Evolutionary conservation across 2,797 vertebrate genomes (phyloP), one percentile per base, ranked within the genome.

Genomic region (Amblyopsis hoosieri): DNA sequence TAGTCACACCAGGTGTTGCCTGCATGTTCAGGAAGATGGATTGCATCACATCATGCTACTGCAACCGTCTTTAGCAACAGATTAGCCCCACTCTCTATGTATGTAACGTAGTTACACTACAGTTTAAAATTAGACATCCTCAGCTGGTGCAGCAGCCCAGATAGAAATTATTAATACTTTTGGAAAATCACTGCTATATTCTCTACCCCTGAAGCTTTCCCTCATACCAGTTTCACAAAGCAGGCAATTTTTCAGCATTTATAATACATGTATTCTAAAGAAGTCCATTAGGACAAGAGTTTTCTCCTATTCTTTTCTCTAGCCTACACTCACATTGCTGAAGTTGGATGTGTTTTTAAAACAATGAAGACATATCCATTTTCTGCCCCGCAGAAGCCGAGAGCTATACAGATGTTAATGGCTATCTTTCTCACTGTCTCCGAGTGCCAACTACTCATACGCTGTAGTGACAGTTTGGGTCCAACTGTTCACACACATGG

Each of bases 231-330:
- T 76, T 77, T 63, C 69, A 66, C 60, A 73, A 76, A 72, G 78
- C 69, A 70, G 66, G 71, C 55, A 74, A 83, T 88, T 86, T 85
- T 77, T 45, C 54, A 31, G 60, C 80, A 90, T 92, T 88, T 85
- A 91, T 91, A 88, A 90, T 91, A 86, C 82, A 91, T 86, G 83
- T 83, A 67, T 84, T 88, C 85, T 82, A 68, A 86, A 87, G 72
- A 89, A 89, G 67, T 86, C 78, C 90, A 92, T 92, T 91, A 91
- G 49, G 76, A 77, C 70, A 82, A 87, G 83, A 80, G 67, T 75
- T 87, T 83, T 80, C 52, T 67, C 65, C 67, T 76, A 71, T 87
- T 85, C 64, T 72, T 74, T 74, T 54, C 46, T 73, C 80, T 29
- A 29, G 23, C 23, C 23, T 69, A 76, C 79, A 83, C 85, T 84